Conservation (phyloP, 1,140 invertebrate species). For the Helicoverpa zea region DNA sequence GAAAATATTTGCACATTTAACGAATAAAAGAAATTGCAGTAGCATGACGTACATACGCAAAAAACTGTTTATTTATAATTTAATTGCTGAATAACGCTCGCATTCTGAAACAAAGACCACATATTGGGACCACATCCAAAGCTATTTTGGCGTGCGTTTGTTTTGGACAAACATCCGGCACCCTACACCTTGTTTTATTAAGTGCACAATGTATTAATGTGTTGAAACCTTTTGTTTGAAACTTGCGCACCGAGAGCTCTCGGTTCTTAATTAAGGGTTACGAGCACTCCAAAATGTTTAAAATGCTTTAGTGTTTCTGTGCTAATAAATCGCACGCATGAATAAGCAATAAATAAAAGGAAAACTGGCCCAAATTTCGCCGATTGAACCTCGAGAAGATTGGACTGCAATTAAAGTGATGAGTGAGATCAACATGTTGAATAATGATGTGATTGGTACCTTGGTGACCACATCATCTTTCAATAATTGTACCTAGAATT, state of each 20-base stretch:
- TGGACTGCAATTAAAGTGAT: background rate
- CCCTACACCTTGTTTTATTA: constrained; percentile 68
- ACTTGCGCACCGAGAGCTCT: constrained; percentile 33
- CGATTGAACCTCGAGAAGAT: background rate
- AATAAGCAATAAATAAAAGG: constrained; percentile 24
- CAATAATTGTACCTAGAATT: background rate
- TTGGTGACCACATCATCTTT: background rate
- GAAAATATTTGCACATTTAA: constrained; percentile 40
- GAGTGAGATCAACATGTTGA: background rate
- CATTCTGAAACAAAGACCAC: constrained; percentile 62
- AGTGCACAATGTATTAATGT: constrained; percentile 67
- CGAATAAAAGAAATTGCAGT: constrained; percentile 30
- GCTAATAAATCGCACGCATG: constrained; percentile 35
- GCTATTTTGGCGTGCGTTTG: constrained; percentile 69
- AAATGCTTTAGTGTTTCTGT: constrained; percentile 28
- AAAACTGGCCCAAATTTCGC: background rate
- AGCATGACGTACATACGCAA: background rate
- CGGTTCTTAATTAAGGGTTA: constrained; percentile 45
- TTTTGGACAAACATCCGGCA: constrained; percentile 77
- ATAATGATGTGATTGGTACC: background rate
- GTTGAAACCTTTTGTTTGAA: constrained; percentile 70
- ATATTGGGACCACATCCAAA: constrained; percentile 66
- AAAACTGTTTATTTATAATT: constrained; percentile 46
- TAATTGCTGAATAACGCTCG: constrained; percentile 46
- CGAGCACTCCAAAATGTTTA: constrained; percentile 25